Base-by-base conservation (phyloP, 2,888 invertebrate species). In the Drosophila nigricruria region DNA sequence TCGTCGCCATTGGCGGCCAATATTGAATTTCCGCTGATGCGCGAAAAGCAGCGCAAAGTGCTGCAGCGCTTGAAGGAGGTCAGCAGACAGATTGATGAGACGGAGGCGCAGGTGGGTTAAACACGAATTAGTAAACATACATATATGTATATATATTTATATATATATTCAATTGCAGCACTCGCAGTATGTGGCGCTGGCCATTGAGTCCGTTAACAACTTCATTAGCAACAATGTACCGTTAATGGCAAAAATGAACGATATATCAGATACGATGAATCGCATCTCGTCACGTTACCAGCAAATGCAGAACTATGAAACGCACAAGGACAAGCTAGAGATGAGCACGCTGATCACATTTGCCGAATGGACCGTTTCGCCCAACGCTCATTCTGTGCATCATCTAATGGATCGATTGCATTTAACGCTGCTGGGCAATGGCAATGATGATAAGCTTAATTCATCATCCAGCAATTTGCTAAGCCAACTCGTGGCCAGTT, bases 301-400 rank as follows among this genome's bases (percentile, higher is more conserved):
- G 32, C 93, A 94, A 83, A 95, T 96, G 95, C 90, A 94, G 70
- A 94, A 94, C 59, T 95, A 95, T 88, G 94, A 94, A 60, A 91
- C 93, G 2, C 86, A 94, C 53, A 93, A 94, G 75, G 92, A 93
- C 36, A 93, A 93, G 66, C 92, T 95, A 77, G 96, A 96, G 90
- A 91, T 93, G 73, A 93, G 93, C 68, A 97, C 97, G 8, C 89
- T 97, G 75, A 94, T 96, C 87, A 94, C 95, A 86, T 97, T 96
- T 89, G 96, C 96, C 0, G 94, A 93, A 76, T 94, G 94, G 93
- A 95, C 95, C 45, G 95, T 96, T 3, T 95, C 96, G 0, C 96
- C 95, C 80, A 94, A 95, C 81, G 93, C 95, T 0, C 93, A 94
- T 49, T 95, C 96, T 3, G 93, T 96, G 61, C 94, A 95, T 34